These are phyloP conservation scores for Drosophila leontia DNA, from an alignment of 1,140 invertebrate genomes.

Conservation along the genomic window DNA sequence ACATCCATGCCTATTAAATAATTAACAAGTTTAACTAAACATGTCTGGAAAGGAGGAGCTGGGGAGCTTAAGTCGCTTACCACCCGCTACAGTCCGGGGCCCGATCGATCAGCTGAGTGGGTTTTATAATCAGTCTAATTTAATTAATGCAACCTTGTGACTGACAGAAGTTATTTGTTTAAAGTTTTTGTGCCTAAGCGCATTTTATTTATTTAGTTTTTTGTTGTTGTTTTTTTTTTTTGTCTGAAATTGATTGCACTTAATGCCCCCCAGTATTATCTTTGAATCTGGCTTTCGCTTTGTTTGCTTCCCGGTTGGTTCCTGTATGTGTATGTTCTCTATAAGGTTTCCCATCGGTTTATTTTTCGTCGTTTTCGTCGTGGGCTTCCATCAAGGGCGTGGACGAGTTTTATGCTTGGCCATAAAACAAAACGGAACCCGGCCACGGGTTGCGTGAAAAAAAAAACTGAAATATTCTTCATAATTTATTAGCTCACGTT, in stretches of 20 bases:
- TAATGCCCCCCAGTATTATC: conserved; percentile 50
- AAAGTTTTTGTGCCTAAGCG: conserved; percentile 49
- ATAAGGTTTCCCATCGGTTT: conserved; percentile 46
- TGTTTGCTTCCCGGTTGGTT: conserved; percentile 20
- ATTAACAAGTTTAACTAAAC: conserved; percentile 73
- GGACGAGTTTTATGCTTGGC: conserved; percentile 39
- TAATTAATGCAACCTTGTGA: conserved; percentile 73
- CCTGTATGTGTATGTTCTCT: conserved; percentile 10
- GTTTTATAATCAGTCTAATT: conserved; percentile 76
- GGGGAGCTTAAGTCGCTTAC: conserved; percentile 26
- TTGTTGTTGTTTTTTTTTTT: background rate
- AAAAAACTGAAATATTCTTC: conserved; percentile 43
- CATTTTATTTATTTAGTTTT: conserved; percentile 26
- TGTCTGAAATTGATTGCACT: conserved; percentile 72
- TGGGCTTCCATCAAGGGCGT: conserved; percentile 42
- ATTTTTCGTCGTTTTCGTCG: conserved; percentile 23
- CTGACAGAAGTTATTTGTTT: conserved; percentile 64
- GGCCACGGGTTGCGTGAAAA: conserved; percentile 45
- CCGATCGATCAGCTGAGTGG: conserved; percentile 72
- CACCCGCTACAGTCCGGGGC: conserved; percentile 27
- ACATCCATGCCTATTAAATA: conserved; percentile 70
- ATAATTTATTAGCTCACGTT: conserved; percentile 54
- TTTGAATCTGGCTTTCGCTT: conserved; percentile 39
- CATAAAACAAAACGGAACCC: conserved; percentile 38
- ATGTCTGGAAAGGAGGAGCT: conserved; percentile 19